A percentile compares a stretch with the other conserved stretches of the same genome.
Conservation (phyloP, 2,797 vertebrate species). For the Gadopsis marmoratus region DNA sequence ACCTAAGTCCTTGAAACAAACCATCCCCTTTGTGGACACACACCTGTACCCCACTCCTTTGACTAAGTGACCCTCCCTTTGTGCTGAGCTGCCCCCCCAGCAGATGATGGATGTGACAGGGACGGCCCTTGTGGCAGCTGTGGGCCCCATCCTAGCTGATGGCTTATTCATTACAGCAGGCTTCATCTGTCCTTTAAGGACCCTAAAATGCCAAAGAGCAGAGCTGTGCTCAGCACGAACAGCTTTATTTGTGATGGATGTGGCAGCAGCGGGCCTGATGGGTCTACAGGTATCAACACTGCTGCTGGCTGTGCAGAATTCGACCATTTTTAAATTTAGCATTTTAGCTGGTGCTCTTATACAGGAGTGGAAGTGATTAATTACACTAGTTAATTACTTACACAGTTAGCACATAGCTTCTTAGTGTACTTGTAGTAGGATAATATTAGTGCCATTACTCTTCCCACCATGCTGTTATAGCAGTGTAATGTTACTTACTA, state of each 20-base stretch:
- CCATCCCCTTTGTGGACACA: slow-evolving; percentile 31
- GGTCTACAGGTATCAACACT: slow-evolving; percentile 68
- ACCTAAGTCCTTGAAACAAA: slow-evolving; percentile 28
- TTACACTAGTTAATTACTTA: slow-evolving; percentile 18
- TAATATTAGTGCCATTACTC: not conserved
- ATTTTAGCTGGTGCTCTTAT: not conserved
- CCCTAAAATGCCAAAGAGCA: slow-evolving; percentile 73
- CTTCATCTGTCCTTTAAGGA: slow-evolving; percentile 76
- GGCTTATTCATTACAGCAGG: slow-evolving; percentile 79
- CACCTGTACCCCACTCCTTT: slow-evolving; percentile 48
- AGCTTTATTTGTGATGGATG: slow-evolving; percentile 77
- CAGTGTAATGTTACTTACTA: not conserved
- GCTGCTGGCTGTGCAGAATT: slow-evolving; percentile 34
- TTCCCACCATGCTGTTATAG: not conserved
- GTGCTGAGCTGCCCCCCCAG: not conserved
- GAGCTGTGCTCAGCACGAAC: slow-evolving; percentile 56
- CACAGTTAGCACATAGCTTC: not conserved
- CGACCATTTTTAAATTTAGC: slow-evolving; percentile 2
- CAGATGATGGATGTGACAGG: slow-evolving; percentile 79
- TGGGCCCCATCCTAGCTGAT: slow-evolving; percentile 65
- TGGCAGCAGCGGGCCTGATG: slow-evolving; percentile 11
- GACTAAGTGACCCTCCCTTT: slow-evolving; percentile 14
- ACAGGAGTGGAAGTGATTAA: slow-evolving; percentile 6
- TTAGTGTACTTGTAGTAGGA: not conserved
- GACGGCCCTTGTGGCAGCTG: slow-evolving; percentile 51